These are phyloP conservation scores for Dendrolimus kikuchii DNA, from an alignment of 1,140 invertebrate species.

Conservation along the genomic window DNA sequence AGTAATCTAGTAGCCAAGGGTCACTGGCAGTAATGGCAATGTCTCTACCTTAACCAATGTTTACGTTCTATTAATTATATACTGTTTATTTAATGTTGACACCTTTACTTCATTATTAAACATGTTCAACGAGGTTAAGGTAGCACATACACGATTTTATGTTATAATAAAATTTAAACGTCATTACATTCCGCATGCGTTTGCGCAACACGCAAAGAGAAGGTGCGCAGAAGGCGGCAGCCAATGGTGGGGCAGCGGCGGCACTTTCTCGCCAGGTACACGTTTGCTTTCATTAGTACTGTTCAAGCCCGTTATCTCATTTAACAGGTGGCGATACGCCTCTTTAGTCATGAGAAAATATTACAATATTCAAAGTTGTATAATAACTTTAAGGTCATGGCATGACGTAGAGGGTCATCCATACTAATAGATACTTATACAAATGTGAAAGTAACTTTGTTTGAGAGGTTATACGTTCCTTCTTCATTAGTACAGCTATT, in stretches of 20 bases:
- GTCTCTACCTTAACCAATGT: too few species aligned
- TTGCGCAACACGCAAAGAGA: constrained; percentile 58
- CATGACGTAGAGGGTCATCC: background rate
- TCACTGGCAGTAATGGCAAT: too few species aligned
- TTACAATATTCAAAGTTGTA: constrained; percentile 52
- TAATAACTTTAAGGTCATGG: constrained; percentile 17
- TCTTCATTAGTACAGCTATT: too few species aligned
- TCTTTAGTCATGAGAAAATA: constrained; percentile 54
- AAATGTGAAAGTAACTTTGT: background rate
- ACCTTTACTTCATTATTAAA: too few species aligned
- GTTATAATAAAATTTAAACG: constrained; percentile 13
- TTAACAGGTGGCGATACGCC: constrained; percentile 55
- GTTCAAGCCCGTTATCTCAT: constrained; percentile 55
- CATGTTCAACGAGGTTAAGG: too few species aligned
- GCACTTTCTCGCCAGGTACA: constrained; percentile 38
- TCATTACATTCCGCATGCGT: constrained; percentile 46
- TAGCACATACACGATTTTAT: too few species aligned
- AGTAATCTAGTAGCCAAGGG: too few species aligned
- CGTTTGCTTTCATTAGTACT: constrained; percentile 62
- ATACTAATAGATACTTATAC: background rate
- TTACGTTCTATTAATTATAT: too few species aligned
- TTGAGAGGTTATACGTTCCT: too few species aligned
- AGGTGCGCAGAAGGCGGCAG: constrained; percentile 25
- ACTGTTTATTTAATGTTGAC: too few species aligned
- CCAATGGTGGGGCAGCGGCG: constrained; percentile 10